Evolutionary conservation across 2,113 vertebrate genomes (phyloP).

Genomic region (Neotoma lepida): DNA sequence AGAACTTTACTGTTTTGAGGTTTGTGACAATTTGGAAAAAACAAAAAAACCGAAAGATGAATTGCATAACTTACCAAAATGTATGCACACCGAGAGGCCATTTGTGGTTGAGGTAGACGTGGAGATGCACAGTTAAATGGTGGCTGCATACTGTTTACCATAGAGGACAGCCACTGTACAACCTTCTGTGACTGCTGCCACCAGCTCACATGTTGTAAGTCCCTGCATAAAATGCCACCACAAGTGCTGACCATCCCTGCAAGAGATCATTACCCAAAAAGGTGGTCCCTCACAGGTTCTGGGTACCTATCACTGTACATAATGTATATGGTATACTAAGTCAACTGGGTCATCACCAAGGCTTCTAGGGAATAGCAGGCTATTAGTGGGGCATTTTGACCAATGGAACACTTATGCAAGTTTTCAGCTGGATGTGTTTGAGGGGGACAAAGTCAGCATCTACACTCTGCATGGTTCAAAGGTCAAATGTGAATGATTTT

Average conservation of each 20-base stretch:
- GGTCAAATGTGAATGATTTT: background rate
- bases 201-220: background rate
- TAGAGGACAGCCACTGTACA: background rate
- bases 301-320: background rate
- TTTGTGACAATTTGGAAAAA: background rate
- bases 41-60: background rate
- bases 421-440: background rate
- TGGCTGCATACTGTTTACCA: background rate
- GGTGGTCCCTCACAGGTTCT: background rate
- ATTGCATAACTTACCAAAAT: background rate
- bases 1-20: background rate
- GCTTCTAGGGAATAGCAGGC: background rate
- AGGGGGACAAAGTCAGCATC: background rate
- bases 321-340: background rate
- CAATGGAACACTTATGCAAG: background rate
- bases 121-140: background rate
- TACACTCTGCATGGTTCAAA: background rate
- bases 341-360: background rate
- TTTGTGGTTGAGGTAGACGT: background rate
- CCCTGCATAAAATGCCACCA: background rate
- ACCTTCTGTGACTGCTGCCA: background rate
- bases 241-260: background rate
- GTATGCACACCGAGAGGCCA: background rate
- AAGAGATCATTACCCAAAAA: background rate
- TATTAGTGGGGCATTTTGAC: background rate